phyloP scores from a whole-genome alignment of 1,140 invertebrate genomes.

The Leptinotarsa defecta region DNA sequence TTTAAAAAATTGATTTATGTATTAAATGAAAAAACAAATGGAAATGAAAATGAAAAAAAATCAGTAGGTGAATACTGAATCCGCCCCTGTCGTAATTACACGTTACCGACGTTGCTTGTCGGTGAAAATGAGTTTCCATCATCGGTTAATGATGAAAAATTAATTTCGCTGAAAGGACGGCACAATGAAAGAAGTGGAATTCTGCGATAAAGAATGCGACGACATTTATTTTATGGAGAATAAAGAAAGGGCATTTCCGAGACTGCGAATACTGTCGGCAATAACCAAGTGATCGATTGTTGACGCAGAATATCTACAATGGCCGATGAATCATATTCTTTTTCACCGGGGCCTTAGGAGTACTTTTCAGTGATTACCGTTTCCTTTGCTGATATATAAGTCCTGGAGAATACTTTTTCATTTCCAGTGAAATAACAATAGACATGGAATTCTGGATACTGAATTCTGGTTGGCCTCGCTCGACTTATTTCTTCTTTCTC shows the following conservation, averaged over 20 bases:
- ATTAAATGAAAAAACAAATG: too few relatives aligned
- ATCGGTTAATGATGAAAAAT: slow-evolving; percentile 9
- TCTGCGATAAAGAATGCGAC: slow-evolving; percentile 1
- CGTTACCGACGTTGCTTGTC: background rate
- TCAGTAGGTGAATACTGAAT: too few relatives aligned
- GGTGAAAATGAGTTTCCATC: slow-evolving; percentile 3
- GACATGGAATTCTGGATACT: background rate
- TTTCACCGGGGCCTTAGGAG: background rate
- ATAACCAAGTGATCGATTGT: background rate
- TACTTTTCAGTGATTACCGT: background rate
- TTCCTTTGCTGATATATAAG: background rate
- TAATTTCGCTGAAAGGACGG: background rate
- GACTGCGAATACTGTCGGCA: background rate
- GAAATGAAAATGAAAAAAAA: too few relatives aligned
- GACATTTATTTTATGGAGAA: slow-evolving; percentile 1
- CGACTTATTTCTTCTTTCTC: too few relatives aligned
- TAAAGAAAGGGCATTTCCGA: background rate
- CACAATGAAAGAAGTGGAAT: slow-evolving; percentile 1
- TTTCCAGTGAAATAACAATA: background rate
- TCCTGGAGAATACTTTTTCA: background rate
- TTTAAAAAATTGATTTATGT: too few relatives aligned
- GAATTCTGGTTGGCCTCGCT: too few relatives aligned
- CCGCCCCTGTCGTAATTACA: too few relatives aligned
- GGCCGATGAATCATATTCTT: slow-evolving; percentile 3
- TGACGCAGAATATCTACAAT: slow-evolving; percentile 3